Percentiles rank a stretch among this genome's conserved stretches.
These are phyloP conservation scores for Trissolcus japonicus DNA, from an alignment of 2,888 invertebrate species.

Conservation along the genomic window DNA sequence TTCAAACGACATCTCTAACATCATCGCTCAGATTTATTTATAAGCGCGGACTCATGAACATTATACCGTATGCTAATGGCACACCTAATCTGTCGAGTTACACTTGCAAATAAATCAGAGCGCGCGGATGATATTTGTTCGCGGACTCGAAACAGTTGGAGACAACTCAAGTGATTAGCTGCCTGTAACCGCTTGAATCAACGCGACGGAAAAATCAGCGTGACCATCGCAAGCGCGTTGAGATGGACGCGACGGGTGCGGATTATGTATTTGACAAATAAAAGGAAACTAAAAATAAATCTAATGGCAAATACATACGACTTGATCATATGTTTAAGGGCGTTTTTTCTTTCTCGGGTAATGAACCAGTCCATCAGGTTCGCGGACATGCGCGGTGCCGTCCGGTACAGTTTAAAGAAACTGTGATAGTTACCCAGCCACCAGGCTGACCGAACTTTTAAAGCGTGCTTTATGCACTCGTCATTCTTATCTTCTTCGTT, in stretches of 20 bases:
- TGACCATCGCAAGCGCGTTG: too few relatives aligned
- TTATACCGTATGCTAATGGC: conserved; percentile 10
- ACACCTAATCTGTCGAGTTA: conserved; percentile 4
- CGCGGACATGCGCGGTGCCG: conserved; percentile 91
- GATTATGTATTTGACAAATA: background rate
- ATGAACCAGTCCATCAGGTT: conserved; percentile 99
- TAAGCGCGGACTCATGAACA: background rate
- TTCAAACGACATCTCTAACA: background rate
- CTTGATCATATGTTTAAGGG: conserved; percentile 94
- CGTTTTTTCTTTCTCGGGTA: conserved; percentile 93
- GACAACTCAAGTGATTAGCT: too few relatives aligned
- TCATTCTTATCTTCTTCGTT: conserved; percentile 86
- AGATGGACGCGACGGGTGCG: too few relatives aligned
- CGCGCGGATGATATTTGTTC: background rate
- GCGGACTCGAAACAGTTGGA: conserved; percentile 6
- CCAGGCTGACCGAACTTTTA: conserved; percentile 95
- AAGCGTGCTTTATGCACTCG: conserved; percentile 89
- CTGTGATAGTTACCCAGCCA: conserved; percentile 93
- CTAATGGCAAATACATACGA: conserved; percentile 86
- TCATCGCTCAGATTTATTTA: conserved; percentile 12
- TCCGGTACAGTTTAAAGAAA: conserved; percentile 93
- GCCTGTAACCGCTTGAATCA: too few relatives aligned
- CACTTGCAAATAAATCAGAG: conserved; percentile 14
- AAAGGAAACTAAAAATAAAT: conserved; percentile 38
- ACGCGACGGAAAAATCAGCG: too few relatives aligned